Conservation (phyloP, 2,888 invertebrate species). For the Tetrapedia diversipes region DNA sequence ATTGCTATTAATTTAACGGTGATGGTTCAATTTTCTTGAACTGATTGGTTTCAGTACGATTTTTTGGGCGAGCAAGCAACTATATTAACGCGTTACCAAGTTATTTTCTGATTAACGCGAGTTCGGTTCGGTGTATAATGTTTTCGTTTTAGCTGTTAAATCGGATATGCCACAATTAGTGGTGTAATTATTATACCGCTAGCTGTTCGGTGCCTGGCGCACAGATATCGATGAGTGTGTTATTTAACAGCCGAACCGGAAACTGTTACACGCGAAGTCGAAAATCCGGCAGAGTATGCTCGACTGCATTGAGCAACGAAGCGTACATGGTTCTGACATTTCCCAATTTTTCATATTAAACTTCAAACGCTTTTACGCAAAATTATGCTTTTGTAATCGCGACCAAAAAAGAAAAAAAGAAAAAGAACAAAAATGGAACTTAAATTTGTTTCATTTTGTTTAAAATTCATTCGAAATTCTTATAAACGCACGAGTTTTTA, state of each 20-base stretch:
- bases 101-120: not conserved
- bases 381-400: too few species aligned
- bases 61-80: not conserved
- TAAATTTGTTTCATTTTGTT: too few species aligned
- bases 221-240: not conserved
- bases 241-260: not conserved
- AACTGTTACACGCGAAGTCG: not conserved
- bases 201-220: not conserved
- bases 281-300: not conserved
- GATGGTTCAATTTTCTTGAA: conserved; percentile 11
- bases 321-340: not conserved
- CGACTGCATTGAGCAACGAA: too few species aligned
- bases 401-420: too few species aligned
- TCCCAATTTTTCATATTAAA: too few species aligned
- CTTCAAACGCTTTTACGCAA: too few species aligned
- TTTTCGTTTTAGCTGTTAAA: not conserved
- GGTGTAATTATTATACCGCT: not conserved
- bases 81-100: not conserved
- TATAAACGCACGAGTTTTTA: too few species aligned
- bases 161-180: not conserved
- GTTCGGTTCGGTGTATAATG: too few species aligned
- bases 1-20: not conserved
- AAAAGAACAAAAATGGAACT: too few species aligned
- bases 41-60: not conserved
- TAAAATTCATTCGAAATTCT: too few species aligned